Conservation (phyloP, 2,113 vertebrate genomes). For the Pelobates fuscus region DNA sequence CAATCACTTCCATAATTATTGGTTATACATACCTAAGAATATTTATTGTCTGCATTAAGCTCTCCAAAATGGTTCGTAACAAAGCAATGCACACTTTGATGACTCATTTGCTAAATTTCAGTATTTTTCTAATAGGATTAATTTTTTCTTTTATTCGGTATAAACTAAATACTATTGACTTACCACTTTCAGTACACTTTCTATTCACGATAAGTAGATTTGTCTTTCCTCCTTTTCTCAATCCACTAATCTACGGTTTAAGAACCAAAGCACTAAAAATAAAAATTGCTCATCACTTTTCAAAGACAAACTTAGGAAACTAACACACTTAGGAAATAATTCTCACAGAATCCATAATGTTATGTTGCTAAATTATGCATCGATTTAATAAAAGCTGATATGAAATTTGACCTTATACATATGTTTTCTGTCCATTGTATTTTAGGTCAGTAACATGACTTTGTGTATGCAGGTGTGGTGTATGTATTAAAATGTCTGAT, state of each 20-base stretch:
- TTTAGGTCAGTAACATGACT: no score
- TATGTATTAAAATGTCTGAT: no score
- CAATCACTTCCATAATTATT: not conserved
- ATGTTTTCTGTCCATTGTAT: no score
- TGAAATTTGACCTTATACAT: no score
- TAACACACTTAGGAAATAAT: no score
- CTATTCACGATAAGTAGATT: not conserved
- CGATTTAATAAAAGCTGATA: no score
- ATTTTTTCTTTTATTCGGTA: slow-evolving; percentile 8
- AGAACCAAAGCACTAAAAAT: slow-evolving; percentile 4
- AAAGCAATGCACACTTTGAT: slow-evolving; percentile 20
- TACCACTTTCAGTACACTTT: not conserved
- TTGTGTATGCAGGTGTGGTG: no score
- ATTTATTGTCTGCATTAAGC: not conserved
- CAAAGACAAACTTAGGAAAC: not conserved
- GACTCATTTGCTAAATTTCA: slow-evolving; percentile 27
- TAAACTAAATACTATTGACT: not conserved
- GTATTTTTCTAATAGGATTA: slow-evolving; percentile 3
- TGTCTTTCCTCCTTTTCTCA: not conserved
- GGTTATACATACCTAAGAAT: not conserved
- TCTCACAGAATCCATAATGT: no score
- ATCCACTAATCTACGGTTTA: slow-evolving; percentile 27
- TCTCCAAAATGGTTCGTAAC: slow-evolving; percentile 1
- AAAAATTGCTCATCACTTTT: not conserved
- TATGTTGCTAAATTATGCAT: no score